Evolutionary conservation across 2,113 vertebrate genomes (phyloP), one percentile per base, ranked within the genome.

Genomic region (Ptilorrhoa leucosticta): DNA sequence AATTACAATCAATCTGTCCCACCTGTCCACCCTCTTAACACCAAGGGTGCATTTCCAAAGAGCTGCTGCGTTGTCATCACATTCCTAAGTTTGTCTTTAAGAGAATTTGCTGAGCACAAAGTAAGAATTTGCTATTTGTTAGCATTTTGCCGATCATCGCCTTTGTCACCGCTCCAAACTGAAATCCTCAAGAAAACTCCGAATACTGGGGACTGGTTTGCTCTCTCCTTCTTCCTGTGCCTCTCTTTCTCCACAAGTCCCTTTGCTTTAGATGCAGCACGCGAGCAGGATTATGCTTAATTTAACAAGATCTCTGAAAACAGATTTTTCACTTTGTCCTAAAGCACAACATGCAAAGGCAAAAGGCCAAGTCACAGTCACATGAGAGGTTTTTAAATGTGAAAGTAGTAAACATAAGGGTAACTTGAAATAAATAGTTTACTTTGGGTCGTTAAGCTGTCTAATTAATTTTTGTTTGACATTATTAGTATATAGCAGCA

Each of bases 401-500:
- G 65, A 37, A 63, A 47, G 39, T 81, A 97, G 80, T 89, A 95
- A 96, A 94, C 80, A 56, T 31, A 85, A 88, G 66, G 45, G 31
- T 82, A 96, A 78, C 56, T 81, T 64, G 64, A 89, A 90, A 90
- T 85, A 94, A 92, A 95, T 35, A 71, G 65, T 94, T 94, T 94
- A 94, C 56, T 94, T 92, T 19, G 44, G 53, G 68, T 70, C 24
- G 4, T 87, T 89, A 82, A 53, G 83, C 69, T 75, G 56, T 47
- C 86, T 63, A 92, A 83, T 88, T 79, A 82, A 71, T 80, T 84
- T 93, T 71, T 89, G 86, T 86, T 81, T 92, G 83, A 75, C 68
- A 80, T 73, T 80, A 88, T 88, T 92, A 87, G 56, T 92, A 31
- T 56, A 78, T 64, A 82, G 76, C 60, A 90, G 80, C 65, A 70